Conservation (phyloP, 2,797 vertebrate species). For the Typhlichthys subterraneus region DNA sequence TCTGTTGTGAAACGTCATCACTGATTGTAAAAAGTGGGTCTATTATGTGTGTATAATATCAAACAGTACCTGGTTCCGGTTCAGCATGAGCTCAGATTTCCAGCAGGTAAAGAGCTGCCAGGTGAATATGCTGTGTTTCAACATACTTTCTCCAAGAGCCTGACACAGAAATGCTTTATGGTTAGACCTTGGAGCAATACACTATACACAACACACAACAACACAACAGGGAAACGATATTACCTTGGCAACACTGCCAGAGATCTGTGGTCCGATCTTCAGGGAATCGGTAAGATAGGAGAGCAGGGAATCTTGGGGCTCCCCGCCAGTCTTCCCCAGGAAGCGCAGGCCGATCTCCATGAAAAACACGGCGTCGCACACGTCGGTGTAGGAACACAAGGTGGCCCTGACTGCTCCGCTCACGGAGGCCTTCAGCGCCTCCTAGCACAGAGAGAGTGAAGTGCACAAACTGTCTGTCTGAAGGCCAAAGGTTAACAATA, state of each 20-base stretch:
- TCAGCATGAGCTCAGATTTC: conserved; percentile 77
- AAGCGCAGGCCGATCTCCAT: conserved; percentile 74
- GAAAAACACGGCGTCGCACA: conserved; percentile 65
- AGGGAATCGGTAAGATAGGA: conserved; percentile 66
- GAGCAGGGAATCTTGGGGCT: conserved; percentile 46
- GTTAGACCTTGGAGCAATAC: too few species aligned
- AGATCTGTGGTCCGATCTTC: conserved; percentile 68
- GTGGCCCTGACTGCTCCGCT: conserved; percentile 46
- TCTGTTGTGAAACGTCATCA: too few species aligned
- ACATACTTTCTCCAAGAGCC: conserved; percentile 66
- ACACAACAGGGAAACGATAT: too few species aligned
- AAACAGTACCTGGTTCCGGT: conserved; percentile 64
- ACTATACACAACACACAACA: too few species aligned
- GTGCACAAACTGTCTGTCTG: conserved; percentile 18
- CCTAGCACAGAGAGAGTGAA: conserved; percentile 43
- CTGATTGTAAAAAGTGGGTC: not conserved
- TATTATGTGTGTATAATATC: not conserved
- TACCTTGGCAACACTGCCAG: conserved; percentile 72
- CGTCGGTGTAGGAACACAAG: conserved; percentile 72
- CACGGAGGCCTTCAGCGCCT: conserved; percentile 65
- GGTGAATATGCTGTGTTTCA: conserved; percentile 68
- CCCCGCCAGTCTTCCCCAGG: conserved; percentile 69
- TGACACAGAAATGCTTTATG: conserved; percentile 22
- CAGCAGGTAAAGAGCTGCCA: conserved; percentile 81
- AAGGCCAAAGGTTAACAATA: too few species aligned